Percentiles rank a stretch among this genome's conserved stretches.
These are phyloP conservation scores for Callipepla californica DNA, from an alignment of 2,113 vertebrate species.

Conservation along the genomic window DNA sequence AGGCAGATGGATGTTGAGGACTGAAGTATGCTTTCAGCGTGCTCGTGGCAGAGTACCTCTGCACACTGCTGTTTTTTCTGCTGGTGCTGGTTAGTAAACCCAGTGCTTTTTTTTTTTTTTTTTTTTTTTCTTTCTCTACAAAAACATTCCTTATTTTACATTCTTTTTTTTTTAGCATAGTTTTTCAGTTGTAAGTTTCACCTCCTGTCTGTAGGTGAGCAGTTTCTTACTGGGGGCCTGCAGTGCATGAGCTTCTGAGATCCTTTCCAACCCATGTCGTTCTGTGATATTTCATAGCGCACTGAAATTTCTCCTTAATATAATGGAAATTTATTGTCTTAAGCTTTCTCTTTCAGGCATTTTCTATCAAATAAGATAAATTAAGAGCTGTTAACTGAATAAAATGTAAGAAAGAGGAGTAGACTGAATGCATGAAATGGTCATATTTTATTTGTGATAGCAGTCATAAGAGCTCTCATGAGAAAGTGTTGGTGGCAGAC, in stretches of 20 bases:
- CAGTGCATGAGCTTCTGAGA: accelerated
- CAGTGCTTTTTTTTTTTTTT: accelerated
- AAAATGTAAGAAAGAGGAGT: background rate
- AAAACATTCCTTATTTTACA: background rate
- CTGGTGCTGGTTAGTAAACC: background rate
- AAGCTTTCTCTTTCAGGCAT: background rate
- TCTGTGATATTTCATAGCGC: background rate
- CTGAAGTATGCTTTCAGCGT: background rate
- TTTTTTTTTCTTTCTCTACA: background rate
- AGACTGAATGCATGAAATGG: background rate
- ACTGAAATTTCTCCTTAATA: background rate
- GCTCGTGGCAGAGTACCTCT: background rate
- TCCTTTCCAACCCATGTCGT: background rate
- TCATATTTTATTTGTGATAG: background rate
- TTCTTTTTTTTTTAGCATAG: too few species aligned
- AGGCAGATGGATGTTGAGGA: background rate
- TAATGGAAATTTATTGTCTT: background rate
- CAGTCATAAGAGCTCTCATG: background rate
- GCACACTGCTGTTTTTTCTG: background rate
- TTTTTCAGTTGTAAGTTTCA: background rate
- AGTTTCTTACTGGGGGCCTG: background rate
- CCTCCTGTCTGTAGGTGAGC: background rate
- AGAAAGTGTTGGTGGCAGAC: background rate
- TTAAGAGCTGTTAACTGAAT: background rate
- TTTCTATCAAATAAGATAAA: background rate